Percentiles rank a stretch among this genome's conserved stretches.
Conservation (phyloP, 2,113 vertebrate genomes). For the Catharus bicknelli region DNA sequence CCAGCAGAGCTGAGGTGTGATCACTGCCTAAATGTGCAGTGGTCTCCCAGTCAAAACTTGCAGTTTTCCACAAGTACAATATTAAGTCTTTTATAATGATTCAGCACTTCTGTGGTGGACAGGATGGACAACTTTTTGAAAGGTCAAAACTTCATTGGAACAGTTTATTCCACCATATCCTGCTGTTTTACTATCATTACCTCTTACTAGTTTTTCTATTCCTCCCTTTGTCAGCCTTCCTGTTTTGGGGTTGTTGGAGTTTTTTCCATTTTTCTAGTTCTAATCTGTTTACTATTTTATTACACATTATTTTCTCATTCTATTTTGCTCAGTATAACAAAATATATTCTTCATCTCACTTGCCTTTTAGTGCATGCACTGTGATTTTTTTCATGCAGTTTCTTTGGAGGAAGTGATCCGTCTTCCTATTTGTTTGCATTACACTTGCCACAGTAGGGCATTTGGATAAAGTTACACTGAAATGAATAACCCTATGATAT, state of each 20-base stretch:
- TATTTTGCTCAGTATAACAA: background rate
- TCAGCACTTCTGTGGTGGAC: background rate
- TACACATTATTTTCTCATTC: background rate
- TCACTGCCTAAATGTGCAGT: background rate
- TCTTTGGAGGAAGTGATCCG: background rate
- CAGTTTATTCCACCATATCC: background rate
- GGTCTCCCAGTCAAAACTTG: background rate
- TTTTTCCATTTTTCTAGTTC: background rate
- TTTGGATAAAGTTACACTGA: background rate
- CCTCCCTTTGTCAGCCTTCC: background rate
- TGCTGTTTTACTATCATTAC: background rate
- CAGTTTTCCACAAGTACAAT: background rate
- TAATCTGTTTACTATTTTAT: background rate
- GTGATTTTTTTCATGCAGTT: background rate
- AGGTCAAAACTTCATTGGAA: background rate
- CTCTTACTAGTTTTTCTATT: background rate
- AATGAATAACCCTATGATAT: background rate
- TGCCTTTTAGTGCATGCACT: background rate
- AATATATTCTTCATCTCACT: background rate
- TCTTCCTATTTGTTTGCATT: background rate
- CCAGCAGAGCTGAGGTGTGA: background rate
- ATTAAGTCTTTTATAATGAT: background rate
- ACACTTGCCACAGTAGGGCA: background rate
- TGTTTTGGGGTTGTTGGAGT: rapidly evolving
- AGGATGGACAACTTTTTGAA: background rate